Evolutionary conservation across 2,113 vertebrate genomes (phyloP).

Genomic region (Prolemur simus): DNA sequence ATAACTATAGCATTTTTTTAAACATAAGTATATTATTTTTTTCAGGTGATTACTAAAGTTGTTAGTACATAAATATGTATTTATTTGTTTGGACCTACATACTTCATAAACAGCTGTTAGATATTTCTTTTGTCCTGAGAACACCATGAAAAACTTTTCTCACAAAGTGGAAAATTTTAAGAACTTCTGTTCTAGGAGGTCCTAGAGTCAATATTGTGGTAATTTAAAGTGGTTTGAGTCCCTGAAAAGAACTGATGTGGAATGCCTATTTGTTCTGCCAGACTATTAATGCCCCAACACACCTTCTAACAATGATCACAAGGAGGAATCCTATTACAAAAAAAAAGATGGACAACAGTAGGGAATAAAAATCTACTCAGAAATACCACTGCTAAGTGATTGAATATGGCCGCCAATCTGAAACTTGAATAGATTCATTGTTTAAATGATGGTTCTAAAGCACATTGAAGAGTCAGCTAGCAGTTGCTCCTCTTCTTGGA

Average conservation of each 20-base stretch:
- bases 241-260: not conserved
- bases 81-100: not conserved
- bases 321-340: constrained; percentile 7
- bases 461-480: not conserved
- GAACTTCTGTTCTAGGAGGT: not conserved
- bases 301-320: not conserved
- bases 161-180: not conserved
- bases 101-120: not conserved
- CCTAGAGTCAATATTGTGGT: not conserved
- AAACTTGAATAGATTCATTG: constrained; percentile 28
- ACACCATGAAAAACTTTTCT: not conserved
- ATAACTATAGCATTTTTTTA: constrained; percentile 2
- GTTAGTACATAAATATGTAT: not conserved
- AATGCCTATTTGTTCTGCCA: not conserved
- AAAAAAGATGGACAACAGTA: not conserved
- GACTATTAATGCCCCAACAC: not conserved
- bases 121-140: not conserved
- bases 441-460: not conserved
- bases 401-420: not conserved
- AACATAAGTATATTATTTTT: not conserved
- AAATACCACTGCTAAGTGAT: constrained; percentile 7
- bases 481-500: not conserved
- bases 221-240: not conserved
- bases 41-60: not conserved
- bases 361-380: constrained; percentile 33